Percentiles rank a stretch among this genome's conserved stretches.
Evolutionary conservation across 2,113 vertebrate genomes (phyloP).

Genomic region (Scytalopus superciliaris): DNA sequence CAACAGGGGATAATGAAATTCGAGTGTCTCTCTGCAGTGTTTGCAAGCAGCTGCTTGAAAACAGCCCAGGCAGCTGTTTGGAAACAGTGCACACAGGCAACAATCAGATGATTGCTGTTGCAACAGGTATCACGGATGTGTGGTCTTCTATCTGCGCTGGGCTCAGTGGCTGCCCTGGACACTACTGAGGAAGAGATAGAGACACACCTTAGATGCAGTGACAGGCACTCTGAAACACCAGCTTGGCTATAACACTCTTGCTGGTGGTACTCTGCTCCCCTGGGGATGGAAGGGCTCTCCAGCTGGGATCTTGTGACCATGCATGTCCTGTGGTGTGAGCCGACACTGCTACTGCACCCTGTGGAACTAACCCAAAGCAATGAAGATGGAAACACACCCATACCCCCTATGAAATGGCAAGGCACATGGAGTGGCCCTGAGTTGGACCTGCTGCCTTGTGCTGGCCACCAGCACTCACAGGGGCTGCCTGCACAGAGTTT

Average conservation of each 20-base stretch:
- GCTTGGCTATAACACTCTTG: fast-evolving
- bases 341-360: fast-evolving
- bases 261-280: background rate
- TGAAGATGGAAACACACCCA: background rate
- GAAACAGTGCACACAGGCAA: fast-evolving
- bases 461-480: background rate
- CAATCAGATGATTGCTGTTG: background rate
- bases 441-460: fast-evolving
- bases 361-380: background rate
- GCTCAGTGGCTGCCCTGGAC: background rate
- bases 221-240: background rate
- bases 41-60: background rate
- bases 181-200: background rate
- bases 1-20: background rate
- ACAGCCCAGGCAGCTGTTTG: background rate
- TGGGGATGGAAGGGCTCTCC: background rate
- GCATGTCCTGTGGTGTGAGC: background rate
- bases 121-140: background rate
- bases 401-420: fast-evolving
- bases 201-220: background rate
- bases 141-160: background rate
- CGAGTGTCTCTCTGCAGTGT: background rate
- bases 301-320: fast-evolving
- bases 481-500: background rate
- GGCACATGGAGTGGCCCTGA: background rate